Conservation (phyloP, 1,140 invertebrate species). For the Lamellibrachia luymesi region DNA sequence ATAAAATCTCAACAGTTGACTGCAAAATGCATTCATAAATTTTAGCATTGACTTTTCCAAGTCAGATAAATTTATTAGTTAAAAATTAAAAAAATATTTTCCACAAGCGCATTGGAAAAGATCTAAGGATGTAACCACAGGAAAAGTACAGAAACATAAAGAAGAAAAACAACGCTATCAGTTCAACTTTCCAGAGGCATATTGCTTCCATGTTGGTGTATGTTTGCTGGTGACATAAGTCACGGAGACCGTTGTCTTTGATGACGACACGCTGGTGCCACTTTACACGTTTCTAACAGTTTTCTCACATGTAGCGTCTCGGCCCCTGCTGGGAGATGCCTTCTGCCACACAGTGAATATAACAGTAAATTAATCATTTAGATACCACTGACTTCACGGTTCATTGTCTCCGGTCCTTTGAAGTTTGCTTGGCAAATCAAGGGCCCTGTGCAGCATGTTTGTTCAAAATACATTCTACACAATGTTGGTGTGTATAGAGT, state of each 20-base stretch:
- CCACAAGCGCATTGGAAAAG: neutral
- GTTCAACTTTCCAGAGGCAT: neutral
- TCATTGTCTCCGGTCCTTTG: neutral
- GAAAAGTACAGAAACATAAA: neutral
- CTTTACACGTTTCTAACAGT: constrained; percentile 1
- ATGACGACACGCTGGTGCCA: neutral
- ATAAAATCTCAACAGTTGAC: neutral
- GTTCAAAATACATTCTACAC: neutral
- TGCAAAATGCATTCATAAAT: neutral
- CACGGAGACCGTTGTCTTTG: neutral
- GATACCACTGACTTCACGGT: neutral
- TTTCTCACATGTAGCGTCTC: neutral
- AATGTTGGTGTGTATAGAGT: neutral
- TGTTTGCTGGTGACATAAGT: neutral
- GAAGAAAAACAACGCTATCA: neutral
- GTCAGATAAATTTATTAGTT: neutral
- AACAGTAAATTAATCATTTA: neutral
- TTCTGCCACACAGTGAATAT: constrained; percentile 2
- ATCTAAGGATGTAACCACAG: neutral
- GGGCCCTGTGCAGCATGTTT: neutral
- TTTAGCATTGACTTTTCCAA: neutral
- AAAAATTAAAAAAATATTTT: neutral
- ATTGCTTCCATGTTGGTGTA: neutral
- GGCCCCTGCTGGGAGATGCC: neutral
- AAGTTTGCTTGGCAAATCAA: neutral